Conservation (phyloP, 2,797 vertebrate genomes). For the Momotus momota region DNA sequence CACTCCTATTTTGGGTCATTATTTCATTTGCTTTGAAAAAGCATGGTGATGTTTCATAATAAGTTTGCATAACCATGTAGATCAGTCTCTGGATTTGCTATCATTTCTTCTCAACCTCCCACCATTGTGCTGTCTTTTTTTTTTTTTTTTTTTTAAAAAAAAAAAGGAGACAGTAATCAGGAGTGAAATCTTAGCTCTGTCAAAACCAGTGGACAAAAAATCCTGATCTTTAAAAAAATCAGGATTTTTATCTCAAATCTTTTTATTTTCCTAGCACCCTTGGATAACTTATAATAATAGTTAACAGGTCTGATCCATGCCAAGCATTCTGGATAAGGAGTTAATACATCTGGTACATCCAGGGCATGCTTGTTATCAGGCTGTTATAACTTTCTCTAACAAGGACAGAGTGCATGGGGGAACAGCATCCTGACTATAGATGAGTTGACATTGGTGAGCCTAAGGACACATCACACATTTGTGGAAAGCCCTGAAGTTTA, state of each 20-base stretch:
- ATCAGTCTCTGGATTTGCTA: not conserved
- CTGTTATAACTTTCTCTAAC: not conserved
- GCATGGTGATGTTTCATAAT: not conserved
- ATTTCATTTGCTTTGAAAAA: conserved; percentile 43
- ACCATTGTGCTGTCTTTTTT: not conserved
- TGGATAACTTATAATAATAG: not conserved
- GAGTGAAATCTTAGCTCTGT: not conserved
- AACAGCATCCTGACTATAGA: not conserved
- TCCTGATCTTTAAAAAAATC: not conserved
- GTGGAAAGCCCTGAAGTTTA: not conserved
- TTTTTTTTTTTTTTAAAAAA: not conserved
- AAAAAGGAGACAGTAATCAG: not conserved
- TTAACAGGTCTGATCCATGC: not conserved
- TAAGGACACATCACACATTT: not conserved
- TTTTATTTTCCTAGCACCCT: not conserved
- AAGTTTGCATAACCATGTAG: conserved; percentile 24
- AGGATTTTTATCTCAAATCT: not conserved
- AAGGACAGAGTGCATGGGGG: not conserved
- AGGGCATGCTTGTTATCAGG: not conserved
- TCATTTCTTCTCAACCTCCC: not conserved
- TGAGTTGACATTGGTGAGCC: not conserved
- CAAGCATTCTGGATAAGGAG: not conserved
- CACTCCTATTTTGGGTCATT: conserved; percentile 4
- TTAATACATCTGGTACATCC: not conserved
- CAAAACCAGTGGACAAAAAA: not conserved